Base-by-base conservation (phyloP, 2,113 vertebrate species). In the Coregonus clupeaformis region DNA sequence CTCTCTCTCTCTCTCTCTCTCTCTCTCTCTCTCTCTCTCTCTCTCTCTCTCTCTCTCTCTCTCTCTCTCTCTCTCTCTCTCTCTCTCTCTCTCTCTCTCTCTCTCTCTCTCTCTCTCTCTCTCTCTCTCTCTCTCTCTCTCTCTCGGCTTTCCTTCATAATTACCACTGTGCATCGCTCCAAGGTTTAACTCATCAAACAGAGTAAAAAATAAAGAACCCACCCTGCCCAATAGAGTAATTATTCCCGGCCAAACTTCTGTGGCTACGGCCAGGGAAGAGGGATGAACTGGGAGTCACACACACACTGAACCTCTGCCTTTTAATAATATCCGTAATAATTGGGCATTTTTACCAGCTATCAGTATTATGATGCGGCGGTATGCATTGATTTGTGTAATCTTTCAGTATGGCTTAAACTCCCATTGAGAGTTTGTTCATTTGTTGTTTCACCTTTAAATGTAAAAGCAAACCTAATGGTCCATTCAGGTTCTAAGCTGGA, bases 171-270 rank as follows among this genome's bases (percentile, higher is more conserved):
- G 13, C 27, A 52, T 75, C 65, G 62, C 69, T 72, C 76, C 29
- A 64, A 52, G 73, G 71, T 71, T 74, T 32, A 69, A 75, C 79
- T 74, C 73, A 57, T 79, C 81, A 79, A 64, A 77, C 69, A 30
- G 63, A 47, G 63, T 74, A 68, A 42, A 1, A 30, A 49, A 12
- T 18, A 68, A 30, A 18, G 1, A 70, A n/a, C 32, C 14, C 42
- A 32, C 52, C 45, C 70, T 59, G 24, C 59, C 12, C 9, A 7
- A 22, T 22, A 60, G n/a, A 65, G 78, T 77, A 82, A 79, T 77
- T 80, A 74, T 45, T 71, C 65, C 71, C 16, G n/a, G 29, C 64
- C 45, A 59, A 69, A n/a, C 78, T 68, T 76, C 72, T 9, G 20
- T 65, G 80, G 77, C 55, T 24, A 22, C 18, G 6, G 49, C 63